phyloP scores from a whole-genome alignment of 1,140 invertebrate species.

The Heliconius eleuchia region DNA sequence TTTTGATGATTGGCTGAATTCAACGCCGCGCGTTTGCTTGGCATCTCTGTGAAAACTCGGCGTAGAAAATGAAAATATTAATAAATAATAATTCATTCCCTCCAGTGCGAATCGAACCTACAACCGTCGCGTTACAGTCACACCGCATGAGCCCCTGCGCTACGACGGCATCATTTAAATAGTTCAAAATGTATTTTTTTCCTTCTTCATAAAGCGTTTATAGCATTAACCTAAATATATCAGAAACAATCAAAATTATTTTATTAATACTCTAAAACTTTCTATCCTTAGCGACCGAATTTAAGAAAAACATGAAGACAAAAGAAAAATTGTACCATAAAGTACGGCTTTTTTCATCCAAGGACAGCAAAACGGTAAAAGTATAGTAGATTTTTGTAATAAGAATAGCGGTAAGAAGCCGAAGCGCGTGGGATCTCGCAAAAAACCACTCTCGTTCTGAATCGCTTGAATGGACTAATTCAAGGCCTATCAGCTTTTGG shows the following conservation, averaged over 20 bases:
- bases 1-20: too few relatives aligned
- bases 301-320: too few relatives aligned
- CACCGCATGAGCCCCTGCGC: too few relatives aligned
- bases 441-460: background rate
- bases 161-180: too few relatives aligned
- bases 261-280: background rate
- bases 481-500: background rate
- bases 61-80: too few relatives aligned
- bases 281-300: background rate
- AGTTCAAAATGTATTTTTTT: too few relatives aligned
- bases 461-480: slow-evolving; percentile 8
- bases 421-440: background rate
- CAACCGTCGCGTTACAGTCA: too few relatives aligned
- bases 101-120: too few relatives aligned
- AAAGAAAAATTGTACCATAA: background rate
- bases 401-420: background rate
- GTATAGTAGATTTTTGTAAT: background rate
- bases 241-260: background rate
- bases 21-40: too few relatives aligned
- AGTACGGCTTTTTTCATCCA: background rate
- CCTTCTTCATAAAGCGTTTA: background rate
- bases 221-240: background rate
- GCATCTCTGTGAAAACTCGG: too few relatives aligned
- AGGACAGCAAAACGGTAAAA: background rate
- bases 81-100: too few relatives aligned